phyloP scores from a whole-genome alignment of 2,888 invertebrate species.

The Hydropsyche betteni region DNA sequence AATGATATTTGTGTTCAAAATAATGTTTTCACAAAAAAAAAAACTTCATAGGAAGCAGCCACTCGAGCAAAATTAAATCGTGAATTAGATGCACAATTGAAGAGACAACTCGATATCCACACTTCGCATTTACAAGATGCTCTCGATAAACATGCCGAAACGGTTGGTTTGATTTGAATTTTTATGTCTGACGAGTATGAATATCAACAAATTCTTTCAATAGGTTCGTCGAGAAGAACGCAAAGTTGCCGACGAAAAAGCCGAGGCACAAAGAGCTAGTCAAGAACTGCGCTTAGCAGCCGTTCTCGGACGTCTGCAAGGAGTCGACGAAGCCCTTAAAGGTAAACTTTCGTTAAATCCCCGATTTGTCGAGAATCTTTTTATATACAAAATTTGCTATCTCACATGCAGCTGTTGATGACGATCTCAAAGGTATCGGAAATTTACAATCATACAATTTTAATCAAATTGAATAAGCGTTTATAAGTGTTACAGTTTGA shows the following conservation, averaged over 20 bases:
- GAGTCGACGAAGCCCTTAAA: conserved; percentile 79
- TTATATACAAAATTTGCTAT: conserved; percentile 36
- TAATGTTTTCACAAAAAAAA: neutral
- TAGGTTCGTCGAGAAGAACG: conserved; percentile 44
- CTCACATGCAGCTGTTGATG: conserved; percentile 50
- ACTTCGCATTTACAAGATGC: conserved; percentile 81
- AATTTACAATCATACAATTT: neutral
- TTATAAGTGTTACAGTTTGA: no score
- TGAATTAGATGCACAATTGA: conserved; percentile 79
- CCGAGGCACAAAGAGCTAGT: conserved; percentile 72
- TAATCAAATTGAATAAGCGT: no score
- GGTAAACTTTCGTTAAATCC: conserved; percentile 61
- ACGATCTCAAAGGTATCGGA: conserved; percentile 50
- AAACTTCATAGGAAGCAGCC: conserved; percentile 66
- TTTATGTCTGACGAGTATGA: conserved; percentile 5
- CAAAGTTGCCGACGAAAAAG: conserved; percentile 65
- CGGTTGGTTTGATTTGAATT: conserved; percentile 58
- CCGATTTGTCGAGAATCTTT: neutral
- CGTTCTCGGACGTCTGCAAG: conserved; percentile 77
- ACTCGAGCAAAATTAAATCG: conserved; percentile 74
- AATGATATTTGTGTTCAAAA: no score
- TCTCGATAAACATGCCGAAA: conserved; percentile 69
- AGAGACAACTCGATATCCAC: conserved; percentile 87
- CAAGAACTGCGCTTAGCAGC: conserved; percentile 77
- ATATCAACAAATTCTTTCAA: conserved; percentile 11